Evolutionary conservation across 2,888 invertebrate genomes (phyloP).

Genomic region (Adineta ricciae): DNA sequence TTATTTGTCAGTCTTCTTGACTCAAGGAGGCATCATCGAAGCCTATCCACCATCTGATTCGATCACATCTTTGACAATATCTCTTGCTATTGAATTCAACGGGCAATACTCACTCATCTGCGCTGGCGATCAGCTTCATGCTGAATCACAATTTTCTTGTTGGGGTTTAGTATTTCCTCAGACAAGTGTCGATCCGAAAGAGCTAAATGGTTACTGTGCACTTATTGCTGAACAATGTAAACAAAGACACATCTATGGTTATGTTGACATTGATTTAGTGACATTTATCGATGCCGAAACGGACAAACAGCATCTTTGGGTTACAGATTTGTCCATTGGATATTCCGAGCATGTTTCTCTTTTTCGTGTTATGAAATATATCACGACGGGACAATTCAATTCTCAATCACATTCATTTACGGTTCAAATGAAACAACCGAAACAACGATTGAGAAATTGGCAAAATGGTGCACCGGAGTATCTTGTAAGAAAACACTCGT

Average conservation of each 20-base stretch:
- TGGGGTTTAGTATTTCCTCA: conserved; percentile 49
- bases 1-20: neutral
- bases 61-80: conserved; percentile 45
- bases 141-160: conserved; percentile 43
- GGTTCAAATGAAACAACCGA: neutral
- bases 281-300: conserved; percentile 46
- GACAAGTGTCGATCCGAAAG: conserved; percentile 45
- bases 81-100: conserved; percentile 47
- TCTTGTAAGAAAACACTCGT: conserved; percentile 25
- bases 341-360: conserved; percentile 46
- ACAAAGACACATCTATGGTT: conserved; percentile 45
- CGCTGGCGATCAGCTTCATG: conserved; percentile 49
- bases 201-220: conserved; percentile 42
- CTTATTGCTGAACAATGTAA: conserved; percentile 46
- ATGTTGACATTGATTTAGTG: conserved; percentile 47
- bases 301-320: conserved; percentile 47
- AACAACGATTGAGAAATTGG: neutral
- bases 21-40: conserved; percentile 48
- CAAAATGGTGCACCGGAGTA: conserved; percentile 31
- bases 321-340: conserved; percentile 44
- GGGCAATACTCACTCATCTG: conserved; percentile 41
- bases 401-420: conserved; percentile 41
- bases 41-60: conserved; percentile 49
- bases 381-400: conserved; percentile 44
- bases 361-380: conserved; percentile 44